Conservation (phyloP, 2,113 vertebrate species). For the Solenodon paradoxus region DNA sequence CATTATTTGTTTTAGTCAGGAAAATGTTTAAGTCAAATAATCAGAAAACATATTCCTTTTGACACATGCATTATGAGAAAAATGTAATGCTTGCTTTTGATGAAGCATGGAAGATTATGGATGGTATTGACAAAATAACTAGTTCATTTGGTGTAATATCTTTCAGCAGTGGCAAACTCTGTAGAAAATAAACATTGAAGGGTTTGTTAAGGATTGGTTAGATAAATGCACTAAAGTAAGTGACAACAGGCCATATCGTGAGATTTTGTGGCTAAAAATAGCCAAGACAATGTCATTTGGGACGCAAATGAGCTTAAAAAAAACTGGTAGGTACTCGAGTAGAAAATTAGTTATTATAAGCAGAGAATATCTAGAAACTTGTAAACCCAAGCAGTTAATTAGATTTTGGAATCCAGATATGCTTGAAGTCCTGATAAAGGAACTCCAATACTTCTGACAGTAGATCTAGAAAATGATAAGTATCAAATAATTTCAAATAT, state of each 20-base stretch:
- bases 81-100: neutral
- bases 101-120: neutral
- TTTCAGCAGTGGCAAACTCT: neutral
- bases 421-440: neutral
- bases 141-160: neutral
- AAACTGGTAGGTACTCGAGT: neutral
- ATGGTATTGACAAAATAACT: neutral
- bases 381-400: neutral
- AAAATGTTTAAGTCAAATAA: neutral
- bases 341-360: conserved; percentile 17
- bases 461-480: neutral
- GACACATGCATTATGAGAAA: neutral
- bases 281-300: neutral
- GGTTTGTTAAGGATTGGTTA: neutral
- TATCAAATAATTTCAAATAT: neutral
- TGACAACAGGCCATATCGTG: neutral
- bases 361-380: neutral
- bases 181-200: neutral
- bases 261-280: neutral
- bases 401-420: neutral
- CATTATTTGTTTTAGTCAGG: neutral
- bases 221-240: neutral
- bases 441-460: neutral
- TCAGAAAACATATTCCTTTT: neutral
- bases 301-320: neutral